Evolutionary conservation across 2,888 invertebrate genomes (phyloP).

Genomic region (Drosophila quinaria): DNA sequence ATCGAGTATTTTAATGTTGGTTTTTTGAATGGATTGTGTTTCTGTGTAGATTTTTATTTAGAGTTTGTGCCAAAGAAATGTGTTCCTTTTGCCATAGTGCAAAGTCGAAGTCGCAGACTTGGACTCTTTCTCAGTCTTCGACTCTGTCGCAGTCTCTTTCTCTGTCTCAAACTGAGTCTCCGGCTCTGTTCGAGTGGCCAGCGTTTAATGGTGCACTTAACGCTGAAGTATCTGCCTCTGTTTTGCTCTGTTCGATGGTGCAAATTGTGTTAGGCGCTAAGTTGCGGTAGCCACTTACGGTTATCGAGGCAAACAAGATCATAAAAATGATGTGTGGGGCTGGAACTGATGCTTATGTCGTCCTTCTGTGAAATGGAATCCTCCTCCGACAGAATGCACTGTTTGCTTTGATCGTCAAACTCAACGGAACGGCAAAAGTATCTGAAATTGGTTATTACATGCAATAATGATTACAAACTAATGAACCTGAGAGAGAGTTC

Average conservation of each 20-base stretch:
- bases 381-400: conserved; percentile 96
- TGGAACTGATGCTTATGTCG: conserved; percentile 93
- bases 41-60: too few species aligned
- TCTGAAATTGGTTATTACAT: conserved; percentile 83
- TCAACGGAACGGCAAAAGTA: conserved; percentile 95
- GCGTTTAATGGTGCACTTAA: conserved; percentile 65
- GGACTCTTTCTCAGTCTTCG: neutral
- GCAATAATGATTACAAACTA: conserved; percentile 42
- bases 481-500: conserved; percentile 12
- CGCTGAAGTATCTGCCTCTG: conserved; percentile 50
- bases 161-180: conserved; percentile 17
- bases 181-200: conserved; percentile 37
- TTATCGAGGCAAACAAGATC: conserved; percentile 95
- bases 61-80: too few species aligned
- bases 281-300: conserved; percentile 89
- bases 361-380: conserved; percentile 96
- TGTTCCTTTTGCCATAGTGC: too few species aligned
- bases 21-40: too few species aligned
- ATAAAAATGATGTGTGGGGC: conserved; percentile 94
- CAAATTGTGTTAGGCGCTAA: conserved; percentile 38
- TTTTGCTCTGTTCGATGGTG: conserved; percentile 22
- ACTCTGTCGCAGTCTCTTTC: conserved; percentile 11
- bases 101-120: too few species aligned
- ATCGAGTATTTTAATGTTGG: too few species aligned
- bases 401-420: conserved; percentile 94